Conservation (phyloP, 2,113 vertebrate genomes). For the Notiomystis cincta region DNA sequence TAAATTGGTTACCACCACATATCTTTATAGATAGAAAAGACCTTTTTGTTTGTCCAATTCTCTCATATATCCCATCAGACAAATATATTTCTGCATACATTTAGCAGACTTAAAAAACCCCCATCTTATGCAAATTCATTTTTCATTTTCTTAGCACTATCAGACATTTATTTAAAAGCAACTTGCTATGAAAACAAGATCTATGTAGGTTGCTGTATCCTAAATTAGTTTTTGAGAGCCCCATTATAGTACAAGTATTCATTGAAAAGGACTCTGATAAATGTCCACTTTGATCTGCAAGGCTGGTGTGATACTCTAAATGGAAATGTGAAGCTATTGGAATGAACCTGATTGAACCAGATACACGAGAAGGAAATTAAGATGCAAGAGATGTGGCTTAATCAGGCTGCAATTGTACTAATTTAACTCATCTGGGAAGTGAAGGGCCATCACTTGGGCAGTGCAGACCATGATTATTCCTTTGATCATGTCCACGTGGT, state of each 20-base stretch:
- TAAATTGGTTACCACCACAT: neutral
- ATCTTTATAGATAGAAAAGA: neutral
- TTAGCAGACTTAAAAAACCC: neutral
- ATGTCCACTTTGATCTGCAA: slow-evolving; percentile 44
- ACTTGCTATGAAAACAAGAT: slow-evolving; percentile 30
- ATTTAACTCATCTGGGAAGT: slow-evolving; percentile 18
- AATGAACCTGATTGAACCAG: slow-evolving; percentile 15
- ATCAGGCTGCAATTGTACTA: slow-evolving; percentile 19
- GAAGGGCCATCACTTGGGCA: neutral
- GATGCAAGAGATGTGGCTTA: slow-evolving; percentile 18
- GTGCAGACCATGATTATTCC: neutral
- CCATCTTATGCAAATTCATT: neutral
- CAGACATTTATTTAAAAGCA: slow-evolving; percentile 26
- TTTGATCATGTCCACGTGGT: neutral
- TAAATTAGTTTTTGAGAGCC: slow-evolving; percentile 29
- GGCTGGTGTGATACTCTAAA: neutral
- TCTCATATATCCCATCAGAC: neutral
- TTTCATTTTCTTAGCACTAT: slow-evolving; percentile 22
- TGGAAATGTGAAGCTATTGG: slow-evolving; percentile 2
- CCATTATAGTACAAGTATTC: neutral
- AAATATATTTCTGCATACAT: neutral
- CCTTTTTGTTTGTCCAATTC: neutral
- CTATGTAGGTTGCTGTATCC: neutral
- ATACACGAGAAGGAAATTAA: slow-evolving; percentile 31
- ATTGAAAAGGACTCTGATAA: slow-evolving; percentile 16